A percentile compares a stretch with the other conserved stretches of the same genome.
phyloP scores from a whole-genome alignment of 2,888 invertebrate species.

The Cephus sareptanus region DNA sequence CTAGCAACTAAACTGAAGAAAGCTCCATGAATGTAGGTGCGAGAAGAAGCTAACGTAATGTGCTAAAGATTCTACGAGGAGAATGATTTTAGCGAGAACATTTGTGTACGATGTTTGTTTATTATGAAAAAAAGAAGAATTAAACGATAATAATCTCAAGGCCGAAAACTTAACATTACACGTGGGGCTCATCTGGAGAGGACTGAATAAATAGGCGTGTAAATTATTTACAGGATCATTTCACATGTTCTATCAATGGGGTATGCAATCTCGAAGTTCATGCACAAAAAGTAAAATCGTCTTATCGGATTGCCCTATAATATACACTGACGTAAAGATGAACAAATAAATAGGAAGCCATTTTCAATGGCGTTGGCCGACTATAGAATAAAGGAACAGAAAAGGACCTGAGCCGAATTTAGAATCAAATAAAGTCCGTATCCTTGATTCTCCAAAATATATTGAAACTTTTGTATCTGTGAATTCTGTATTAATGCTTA shows the following conservation, averaged over 20 bases:
- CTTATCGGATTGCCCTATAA: background rate
- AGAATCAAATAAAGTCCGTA: background rate
- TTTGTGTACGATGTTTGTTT: background rate
- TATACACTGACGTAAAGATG: background rate
- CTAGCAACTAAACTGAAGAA: background rate
- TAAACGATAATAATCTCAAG: background rate
- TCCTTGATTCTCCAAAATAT: background rate
- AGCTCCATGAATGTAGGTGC: background rate
- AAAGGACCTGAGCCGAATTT: background rate
- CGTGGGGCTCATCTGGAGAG: background rate
- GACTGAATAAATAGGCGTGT: background rate
- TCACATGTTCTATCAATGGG: background rate
- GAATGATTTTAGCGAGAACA: background rate
- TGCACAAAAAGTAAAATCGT: constrained; percentile 3
- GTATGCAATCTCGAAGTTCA: background rate
- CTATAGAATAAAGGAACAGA: background rate
- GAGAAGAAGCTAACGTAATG: background rate
- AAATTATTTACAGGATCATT: constrained; percentile 1
- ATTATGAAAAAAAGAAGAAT: background rate
- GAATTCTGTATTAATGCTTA: background rate
- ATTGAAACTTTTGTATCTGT: background rate
- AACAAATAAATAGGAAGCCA: background rate
- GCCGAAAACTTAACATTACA: background rate
- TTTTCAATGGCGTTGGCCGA: background rate
- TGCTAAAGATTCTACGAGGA: background rate